A percentile compares a stretch with the other conserved stretches of the same genome.
Evolutionary conservation across 2,888 invertebrate species (phyloP).

Genomic region (Netelia inedita): DNA sequence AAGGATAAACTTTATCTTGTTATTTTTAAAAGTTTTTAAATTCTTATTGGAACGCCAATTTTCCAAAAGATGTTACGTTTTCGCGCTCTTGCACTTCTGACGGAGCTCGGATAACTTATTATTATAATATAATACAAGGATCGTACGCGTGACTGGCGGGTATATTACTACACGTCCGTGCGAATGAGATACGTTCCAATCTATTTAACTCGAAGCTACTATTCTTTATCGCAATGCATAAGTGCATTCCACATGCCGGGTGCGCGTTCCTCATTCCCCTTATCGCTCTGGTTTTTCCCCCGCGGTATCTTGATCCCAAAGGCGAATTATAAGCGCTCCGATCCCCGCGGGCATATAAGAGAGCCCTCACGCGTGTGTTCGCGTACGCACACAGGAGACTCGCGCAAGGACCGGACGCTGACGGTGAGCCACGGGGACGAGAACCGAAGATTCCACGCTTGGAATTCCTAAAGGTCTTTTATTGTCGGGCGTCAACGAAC

Average conservation of each 20-base stretch:
- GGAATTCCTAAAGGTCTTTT: constrained; percentile 66
- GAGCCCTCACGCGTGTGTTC: neutral
- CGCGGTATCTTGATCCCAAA: constrained; percentile 78
- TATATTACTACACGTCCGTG: constrained; percentile 22
- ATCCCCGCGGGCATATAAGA: constrained; percentile 12
- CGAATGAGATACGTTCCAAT: constrained; percentile 65
- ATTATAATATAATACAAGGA: neutral
- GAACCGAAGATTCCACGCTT: constrained; percentile 57
- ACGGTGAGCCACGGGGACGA: constrained; percentile 38
- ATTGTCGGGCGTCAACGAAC: constrained; percentile 67
- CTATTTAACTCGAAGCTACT: constrained; percentile 62
- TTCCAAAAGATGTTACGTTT: too few relatives aligned
- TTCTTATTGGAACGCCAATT: too few relatives aligned
- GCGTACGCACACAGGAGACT: constrained; percentile 27
- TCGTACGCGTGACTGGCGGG: constrained; percentile 26
- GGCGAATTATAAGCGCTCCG: constrained; percentile 74
- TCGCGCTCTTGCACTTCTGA: too few relatives aligned
- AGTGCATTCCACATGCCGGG: constrained; percentile 75
- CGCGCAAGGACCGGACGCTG: constrained; percentile 41
- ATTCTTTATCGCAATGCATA: constrained; percentile 72
- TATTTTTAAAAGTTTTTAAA: too few relatives aligned
- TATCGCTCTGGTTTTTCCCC: constrained; percentile 59
- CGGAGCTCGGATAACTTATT: neutral
- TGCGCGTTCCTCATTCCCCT: constrained; percentile 55
- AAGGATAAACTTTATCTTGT: too few relatives aligned